Conservation (phyloP, 2,888 invertebrate species). For the Hololepta plana region DNA sequence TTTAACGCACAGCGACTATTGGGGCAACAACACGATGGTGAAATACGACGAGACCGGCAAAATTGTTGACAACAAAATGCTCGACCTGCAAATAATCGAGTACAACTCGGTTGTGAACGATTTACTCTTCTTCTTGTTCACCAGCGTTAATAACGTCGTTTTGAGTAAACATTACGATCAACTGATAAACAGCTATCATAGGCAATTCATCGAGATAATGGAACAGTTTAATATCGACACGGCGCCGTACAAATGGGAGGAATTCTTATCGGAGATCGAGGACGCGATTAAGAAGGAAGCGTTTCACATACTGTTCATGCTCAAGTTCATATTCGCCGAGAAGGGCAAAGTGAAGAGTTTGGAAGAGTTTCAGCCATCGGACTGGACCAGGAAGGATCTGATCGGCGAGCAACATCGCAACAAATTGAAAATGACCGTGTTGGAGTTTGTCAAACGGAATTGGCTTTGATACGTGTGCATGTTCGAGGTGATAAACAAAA, state of each 20-base stretch:
- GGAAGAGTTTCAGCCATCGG: conserved; percentile 25
- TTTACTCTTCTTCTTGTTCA: conserved; percentile 34
- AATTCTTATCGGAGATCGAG: conserved; percentile 27
- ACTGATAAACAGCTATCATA: conserved; percentile 33
- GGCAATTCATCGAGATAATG: conserved; percentile 28
- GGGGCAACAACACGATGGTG: conserved; percentile 43
- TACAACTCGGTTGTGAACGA: conserved; percentile 34
- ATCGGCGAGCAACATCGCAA: conserved; percentile 21
- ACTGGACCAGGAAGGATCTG: conserved; percentile 22
- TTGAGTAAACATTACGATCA: conserved; percentile 29
- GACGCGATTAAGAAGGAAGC: conserved; percentile 26
- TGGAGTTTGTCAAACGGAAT: conserved; percentile 19
- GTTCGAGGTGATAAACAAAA: no score
- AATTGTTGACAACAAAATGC: conserved; percentile 33
- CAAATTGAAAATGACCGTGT: conserved; percentile 21
- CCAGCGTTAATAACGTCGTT: conserved; percentile 29
- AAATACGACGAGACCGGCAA: conserved; percentile 26
- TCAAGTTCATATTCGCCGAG: conserved; percentile 30
- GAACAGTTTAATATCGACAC: conserved; percentile 21
- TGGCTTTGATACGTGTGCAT: conserved; percentile 21
- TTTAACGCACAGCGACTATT: conserved; percentile 36
- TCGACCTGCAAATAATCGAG: conserved; percentile 38
- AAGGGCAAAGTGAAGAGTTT: conserved; percentile 25
- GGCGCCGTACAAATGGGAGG: conserved; percentile 23
- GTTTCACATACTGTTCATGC: conserved; percentile 30